Percentiles rank a stretch among this genome's conserved stretches.
Evolutionary conservation across 2,888 invertebrate species (phyloP).

Genomic region (Tenthredo mesomela): DNA sequence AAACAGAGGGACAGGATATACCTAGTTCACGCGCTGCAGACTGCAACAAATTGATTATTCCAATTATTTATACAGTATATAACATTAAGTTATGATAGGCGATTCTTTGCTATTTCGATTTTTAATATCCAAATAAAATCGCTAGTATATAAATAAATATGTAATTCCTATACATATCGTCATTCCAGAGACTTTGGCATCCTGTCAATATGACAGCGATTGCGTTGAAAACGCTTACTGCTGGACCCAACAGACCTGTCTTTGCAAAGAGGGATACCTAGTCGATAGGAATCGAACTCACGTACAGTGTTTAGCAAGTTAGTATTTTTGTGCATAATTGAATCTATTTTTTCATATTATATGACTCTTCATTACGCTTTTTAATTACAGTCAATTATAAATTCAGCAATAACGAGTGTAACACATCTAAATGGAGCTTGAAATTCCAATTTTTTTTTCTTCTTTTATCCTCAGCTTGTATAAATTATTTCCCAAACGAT

Average conservation of each 20-base stretch:
- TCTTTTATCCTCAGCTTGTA: background rate
- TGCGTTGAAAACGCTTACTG: slow-evolving; percentile 71
- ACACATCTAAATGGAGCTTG: background rate
- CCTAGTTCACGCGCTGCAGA: background rate
- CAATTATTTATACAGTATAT: background rate
- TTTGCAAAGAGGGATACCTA: slow-evolving; percentile 75
- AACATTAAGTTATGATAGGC: background rate
- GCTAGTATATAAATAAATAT: background rate
- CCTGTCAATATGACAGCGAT: slow-evolving; percentile 66
- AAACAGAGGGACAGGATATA: background rate
- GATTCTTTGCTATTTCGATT: background rate
- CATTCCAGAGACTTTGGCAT: slow-evolving; percentile 65
- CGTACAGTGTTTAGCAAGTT: slow-evolving; percentile 77
- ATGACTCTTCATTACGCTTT: background rate
- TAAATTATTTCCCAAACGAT: background rate
- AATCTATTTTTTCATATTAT: background rate
- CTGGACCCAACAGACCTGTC: slow-evolving; percentile 70
- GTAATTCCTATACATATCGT: background rate
- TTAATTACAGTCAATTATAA: background rate
- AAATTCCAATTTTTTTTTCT: background rate
- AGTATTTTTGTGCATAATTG: slow-evolving; percentile 53
- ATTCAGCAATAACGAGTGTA: background rate
- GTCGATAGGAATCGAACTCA: slow-evolving; percentile 74
- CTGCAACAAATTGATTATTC: slow-evolving; percentile 12
- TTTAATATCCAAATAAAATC: background rate